phyloP scores from a whole-genome alignment of 2,797 vertebrate genomes.

The Tadarida brasiliensis region DNA sequence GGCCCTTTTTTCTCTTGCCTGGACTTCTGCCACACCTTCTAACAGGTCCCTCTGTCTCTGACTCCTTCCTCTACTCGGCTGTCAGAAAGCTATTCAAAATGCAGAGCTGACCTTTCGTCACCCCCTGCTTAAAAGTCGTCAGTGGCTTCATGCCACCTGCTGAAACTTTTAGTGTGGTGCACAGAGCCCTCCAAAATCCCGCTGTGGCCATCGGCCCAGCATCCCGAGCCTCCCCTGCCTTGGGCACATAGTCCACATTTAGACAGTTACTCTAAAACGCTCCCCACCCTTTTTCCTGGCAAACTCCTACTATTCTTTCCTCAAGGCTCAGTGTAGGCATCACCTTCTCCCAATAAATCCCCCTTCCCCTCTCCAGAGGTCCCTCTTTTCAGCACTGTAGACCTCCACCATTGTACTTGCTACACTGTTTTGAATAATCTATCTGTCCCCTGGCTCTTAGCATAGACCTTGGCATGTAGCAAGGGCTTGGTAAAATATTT shows the following conservation, averaged over 20 bases:
- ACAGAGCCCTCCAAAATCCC: not conserved
- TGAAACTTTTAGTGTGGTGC: not conserved
- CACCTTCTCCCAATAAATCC: not conserved
- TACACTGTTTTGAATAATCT: not conserved
- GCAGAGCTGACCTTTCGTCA: not conserved
- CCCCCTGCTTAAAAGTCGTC: not conserved
- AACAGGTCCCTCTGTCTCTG: not conserved
- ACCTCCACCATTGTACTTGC: fast-evolving
- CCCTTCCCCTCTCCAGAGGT: not conserved
- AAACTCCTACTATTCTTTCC: not conserved
- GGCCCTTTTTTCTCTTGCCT: not conserved
- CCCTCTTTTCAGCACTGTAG: not conserved
- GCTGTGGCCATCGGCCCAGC: not conserved
- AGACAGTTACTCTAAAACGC: not conserved
- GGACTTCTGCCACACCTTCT: not conserved
- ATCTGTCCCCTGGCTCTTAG: not conserved
- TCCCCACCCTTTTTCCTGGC: not conserved
- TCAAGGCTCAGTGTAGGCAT: not conserved
- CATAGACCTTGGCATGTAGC: not conserved
- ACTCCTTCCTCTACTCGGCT: not conserved
- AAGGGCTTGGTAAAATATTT: not conserved
- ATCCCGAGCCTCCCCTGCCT: not conserved
- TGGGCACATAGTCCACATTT: no score
- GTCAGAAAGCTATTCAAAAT: not conserved
- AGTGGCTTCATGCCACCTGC: not conserved